Conservation (phyloP, 1,140 invertebrate species). For the Bradysia coprophila region DNA sequence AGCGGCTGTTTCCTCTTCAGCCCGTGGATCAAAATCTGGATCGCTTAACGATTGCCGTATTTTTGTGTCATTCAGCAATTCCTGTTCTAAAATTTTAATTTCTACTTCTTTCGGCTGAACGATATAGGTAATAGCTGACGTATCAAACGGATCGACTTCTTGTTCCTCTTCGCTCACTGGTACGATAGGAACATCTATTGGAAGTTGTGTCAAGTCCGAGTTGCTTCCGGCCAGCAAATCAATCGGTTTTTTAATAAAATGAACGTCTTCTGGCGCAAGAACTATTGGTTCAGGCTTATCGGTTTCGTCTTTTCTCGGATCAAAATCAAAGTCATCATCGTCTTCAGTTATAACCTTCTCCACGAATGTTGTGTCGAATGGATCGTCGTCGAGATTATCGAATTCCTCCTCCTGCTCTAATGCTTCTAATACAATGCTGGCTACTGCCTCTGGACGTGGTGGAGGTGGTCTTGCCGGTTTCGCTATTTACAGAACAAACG, state of each 20-base stretch:
- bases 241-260: constrained; percentile 13
- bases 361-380: constrained; percentile 72
- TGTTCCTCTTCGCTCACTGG: constrained; percentile 31
- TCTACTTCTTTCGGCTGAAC: constrained; percentile 55
- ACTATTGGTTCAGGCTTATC: constrained; percentile 21
- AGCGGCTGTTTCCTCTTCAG: constrained; percentile 23
- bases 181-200: constrained; percentile 44
- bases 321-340: constrained; percentile 45
- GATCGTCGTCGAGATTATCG: constrained; percentile 39
- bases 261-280: too few species aligned
- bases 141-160: constrained; percentile 64
- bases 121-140: constrained; percentile 48
- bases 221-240: constrained; percentile 54
- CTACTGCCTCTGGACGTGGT: constrained; percentile 12
- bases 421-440: constrained; percentile 22
- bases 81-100: constrained; percentile 57
- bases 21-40: constrained; percentile 59
- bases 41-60: constrained; percentile 34
- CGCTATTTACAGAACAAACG: constrained; percentile 3
- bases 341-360: constrained; percentile 53
- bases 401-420: constrained; percentile 23
- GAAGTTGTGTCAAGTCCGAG: constrained; percentile 50
- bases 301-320: constrained; percentile 40
- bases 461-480: constrained; percentile 10
- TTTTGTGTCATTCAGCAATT: constrained; percentile 34